These are phyloP conservation scores for Mesocentrotus franciscanus DNA, from an alignment of 53 echinoderm and acorn worm genomes.

Conservation along the genomic window DNA sequence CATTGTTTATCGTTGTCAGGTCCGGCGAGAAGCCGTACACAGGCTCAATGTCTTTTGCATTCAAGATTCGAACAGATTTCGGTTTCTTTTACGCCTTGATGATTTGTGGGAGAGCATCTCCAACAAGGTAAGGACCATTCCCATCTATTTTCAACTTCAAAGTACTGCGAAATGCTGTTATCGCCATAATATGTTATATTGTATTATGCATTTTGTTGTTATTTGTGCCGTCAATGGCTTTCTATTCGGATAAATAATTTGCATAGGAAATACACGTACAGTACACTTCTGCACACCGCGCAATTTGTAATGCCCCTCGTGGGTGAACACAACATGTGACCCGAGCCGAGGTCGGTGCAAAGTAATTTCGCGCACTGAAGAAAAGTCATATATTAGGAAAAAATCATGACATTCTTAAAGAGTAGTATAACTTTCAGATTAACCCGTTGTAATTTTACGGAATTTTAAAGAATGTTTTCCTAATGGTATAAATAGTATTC, in stretches of 20 bases:
- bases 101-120: slow-evolving; percentile 61
- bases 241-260: slow-evolving; percentile 99
- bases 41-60: slow-evolving; percentile 71
- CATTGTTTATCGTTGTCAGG: slow-evolving; percentile 98
- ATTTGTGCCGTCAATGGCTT: slow-evolving; percentile 98
- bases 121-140: slow-evolving; percentile 49
- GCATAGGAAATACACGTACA: slow-evolving; percentile 86
- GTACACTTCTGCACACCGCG: slow-evolving; percentile 49
- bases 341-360: background rate
- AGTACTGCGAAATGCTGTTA: slow-evolving; percentile 14
- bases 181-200: slow-evolving; percentile 50
- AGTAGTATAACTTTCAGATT: background rate
- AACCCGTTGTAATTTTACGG: background rate
- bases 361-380: slow-evolving; percentile 1
- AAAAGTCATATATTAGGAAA: background rate
- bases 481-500: background rate
- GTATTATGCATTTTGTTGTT: slow-evolving; percentile 99
- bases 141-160: background rate
- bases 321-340: slow-evolving; percentile 63
- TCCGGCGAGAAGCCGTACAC: slow-evolving; percentile 67
- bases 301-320: slow-evolving; percentile 61
- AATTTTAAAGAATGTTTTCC: background rate
- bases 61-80: slow-evolving; percentile 62
- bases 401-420: background rate
- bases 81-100: slow-evolving; percentile 71